Evolutionary conservation across 2,797 vertebrate species (phyloP).

Genomic region (Enteromius trimaculatus): DNA sequence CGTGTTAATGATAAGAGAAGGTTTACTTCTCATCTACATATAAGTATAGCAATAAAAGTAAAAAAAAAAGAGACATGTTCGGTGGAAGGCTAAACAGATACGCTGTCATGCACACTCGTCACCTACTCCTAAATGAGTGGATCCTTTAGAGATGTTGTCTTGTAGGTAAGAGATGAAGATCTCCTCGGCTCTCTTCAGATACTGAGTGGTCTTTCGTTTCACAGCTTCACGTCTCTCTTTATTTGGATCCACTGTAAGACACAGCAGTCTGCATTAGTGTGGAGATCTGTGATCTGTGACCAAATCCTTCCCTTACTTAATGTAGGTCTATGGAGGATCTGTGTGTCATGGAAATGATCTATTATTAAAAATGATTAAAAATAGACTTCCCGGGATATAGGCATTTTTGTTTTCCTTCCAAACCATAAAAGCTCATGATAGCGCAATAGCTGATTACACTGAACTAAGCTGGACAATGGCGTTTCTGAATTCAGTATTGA

Average conservation of each 20-base stretch:
- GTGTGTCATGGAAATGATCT: not conserved
- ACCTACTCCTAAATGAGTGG: slow-evolving; percentile 82
- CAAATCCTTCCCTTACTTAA: not conserved
- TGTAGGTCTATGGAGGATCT: not conserved
- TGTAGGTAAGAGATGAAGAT: slow-evolving; percentile 97
- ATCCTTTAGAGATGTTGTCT: slow-evolving; percentile 79
- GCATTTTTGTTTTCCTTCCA: not conserved
- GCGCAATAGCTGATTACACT: no score
- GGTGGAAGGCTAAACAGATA: not conserved
- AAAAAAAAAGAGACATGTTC: not conserved
- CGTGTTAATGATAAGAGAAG: not conserved
- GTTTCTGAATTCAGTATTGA: no score
- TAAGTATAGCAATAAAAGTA: not conserved
- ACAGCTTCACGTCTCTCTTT: slow-evolving; percentile 94
- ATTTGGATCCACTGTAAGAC: slow-evolving; percentile 90
- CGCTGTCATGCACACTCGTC: not conserved
- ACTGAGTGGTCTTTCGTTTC: slow-evolving; percentile 95
- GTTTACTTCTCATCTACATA: not conserved
- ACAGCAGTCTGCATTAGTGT: slow-evolving; percentile 20
- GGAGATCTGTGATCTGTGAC: not conserved
- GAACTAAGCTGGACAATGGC: no score
- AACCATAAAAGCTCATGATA: not conserved
- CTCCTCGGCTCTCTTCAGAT: slow-evolving; percentile 93
- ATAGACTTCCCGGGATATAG: not conserved
- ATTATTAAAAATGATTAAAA: not conserved